Evolutionary conservation across 2,888 invertebrate genomes (phyloP), one percentile per base, ranked within the genome.

Genomic region (Aradus depressus): DNA sequence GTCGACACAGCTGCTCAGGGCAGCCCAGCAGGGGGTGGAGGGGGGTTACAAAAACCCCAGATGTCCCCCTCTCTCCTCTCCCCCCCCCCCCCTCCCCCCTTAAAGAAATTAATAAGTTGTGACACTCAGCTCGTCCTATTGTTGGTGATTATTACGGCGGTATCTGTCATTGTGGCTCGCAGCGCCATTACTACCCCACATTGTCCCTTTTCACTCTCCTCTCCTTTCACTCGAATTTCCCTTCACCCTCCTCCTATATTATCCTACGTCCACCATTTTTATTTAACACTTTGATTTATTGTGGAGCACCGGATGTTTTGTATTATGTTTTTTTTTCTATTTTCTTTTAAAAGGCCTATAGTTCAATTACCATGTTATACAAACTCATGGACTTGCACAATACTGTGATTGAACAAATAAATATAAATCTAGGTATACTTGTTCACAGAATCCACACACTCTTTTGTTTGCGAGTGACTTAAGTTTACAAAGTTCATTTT

Each of bases 211-310:
- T 16, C 38, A 19, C 18, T 38, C 18, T 38, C 18, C 22, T 38
- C 18, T 38, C 10, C 38, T 22, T 25, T 42, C 25, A 28, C 19
- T 22, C 28, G 10, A 25, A n/a, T 12, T 14, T 18, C 23, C 22
- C 19, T 10, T 14, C 39, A 16, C 2, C 5, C 41, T 18, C 3
- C 2, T 18, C 21, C 22, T 42, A 28, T 42, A 42, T 47, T 32
- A 47, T 47, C n/a, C n/a, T n/a, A n/a, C n/a, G n/a, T n/a, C 47
- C 47, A 37, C 47, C 47, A 47, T 47, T 47, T n/a, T 47, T 47
- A 47, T 35, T 37, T 47, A 47, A 47, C 31, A 22, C 37, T 28
- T 35, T 47, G 47, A 47, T 47, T 47, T 47, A 47, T 47, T 37
- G 31, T 37, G 26, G 25, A 25, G 18, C n/a, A 38, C 47, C 47